Conservation (phyloP, 2,888 invertebrate species). For the Yponomeuta evonymella region DNA sequence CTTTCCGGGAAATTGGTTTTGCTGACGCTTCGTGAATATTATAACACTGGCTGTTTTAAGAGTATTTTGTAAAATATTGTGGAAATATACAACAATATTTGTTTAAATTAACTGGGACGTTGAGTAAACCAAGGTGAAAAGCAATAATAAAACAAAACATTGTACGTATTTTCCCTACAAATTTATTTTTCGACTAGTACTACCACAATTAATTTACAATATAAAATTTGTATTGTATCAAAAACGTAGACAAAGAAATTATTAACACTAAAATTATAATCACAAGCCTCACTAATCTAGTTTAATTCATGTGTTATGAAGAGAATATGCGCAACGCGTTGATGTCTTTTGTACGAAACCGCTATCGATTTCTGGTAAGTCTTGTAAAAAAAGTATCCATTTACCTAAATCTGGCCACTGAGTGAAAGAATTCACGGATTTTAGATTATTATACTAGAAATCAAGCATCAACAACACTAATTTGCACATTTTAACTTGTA, state of each 20-base stretch:
- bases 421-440: slow-evolving; percentile 8
- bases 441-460: neutral
- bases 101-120: neutral
- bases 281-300: neutral
- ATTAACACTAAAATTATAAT: neutral
- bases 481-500: no score
- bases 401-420: neutral
- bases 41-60: neutral
- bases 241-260: neutral
- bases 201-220: neutral
- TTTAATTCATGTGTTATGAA: neutral
- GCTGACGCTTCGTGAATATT: neutral
- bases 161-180: no score
- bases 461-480: no score
- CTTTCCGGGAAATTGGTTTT: neutral
- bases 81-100: neutral
- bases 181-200: neutral
- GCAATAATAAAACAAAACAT: neutral
- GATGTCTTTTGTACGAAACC: slow-evolving; percentile 14
- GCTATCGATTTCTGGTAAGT: slow-evolving; percentile 7
- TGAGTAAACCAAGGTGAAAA: no score
- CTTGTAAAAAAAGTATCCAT: neutral
- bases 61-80: neutral
- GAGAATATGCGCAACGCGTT: slow-evolving; percentile 9
- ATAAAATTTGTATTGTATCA: neutral